A percentile compares a stretch with the other conserved stretches of the same genome.
phyloP scores from a whole-genome alignment of 2,797 vertebrate species.

The Botia kubotai region DNA sequence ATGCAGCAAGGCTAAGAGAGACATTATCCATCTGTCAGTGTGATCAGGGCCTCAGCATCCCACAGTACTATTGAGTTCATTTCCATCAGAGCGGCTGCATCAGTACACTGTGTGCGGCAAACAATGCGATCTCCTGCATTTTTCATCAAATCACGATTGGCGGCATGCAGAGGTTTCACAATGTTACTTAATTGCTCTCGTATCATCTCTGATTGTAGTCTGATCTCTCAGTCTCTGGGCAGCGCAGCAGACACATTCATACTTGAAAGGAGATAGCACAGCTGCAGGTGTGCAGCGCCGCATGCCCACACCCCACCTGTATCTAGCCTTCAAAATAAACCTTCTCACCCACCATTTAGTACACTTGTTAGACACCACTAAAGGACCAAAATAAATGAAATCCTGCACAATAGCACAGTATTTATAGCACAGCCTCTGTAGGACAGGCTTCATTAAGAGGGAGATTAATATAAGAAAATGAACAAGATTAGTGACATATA shows the following conservation, averaged over 20 bases:
- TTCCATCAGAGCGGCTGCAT: not conserved
- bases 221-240: not conserved
- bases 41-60: not conserved
- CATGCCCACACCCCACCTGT: constrained; percentile 1
- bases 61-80: not conserved
- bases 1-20: too few relatives aligned
- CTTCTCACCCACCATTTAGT: not conserved
- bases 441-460: constrained; percentile 3
- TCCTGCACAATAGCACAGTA: not conserved
- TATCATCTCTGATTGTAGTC: not conserved
- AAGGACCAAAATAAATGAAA: not conserved
- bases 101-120: not conserved
- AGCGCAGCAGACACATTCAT: not conserved
- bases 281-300: constrained; percentile 14
- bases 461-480: not conserved
- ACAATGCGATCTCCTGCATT: constrained; percentile 12
- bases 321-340: constrained; percentile 5
- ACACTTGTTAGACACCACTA: not conserved
- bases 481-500: constrained; percentile 19
- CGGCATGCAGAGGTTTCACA: constrained; percentile 10
- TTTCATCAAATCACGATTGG: constrained; percentile 28
- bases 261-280: not conserved
- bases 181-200: constrained; percentile 26
- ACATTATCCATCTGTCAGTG: not conserved
- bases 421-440: not conserved